These are phyloP conservation scores for Hemitrygon akajei DNA, from an alignment of 2,797 vertebrate species.

Conservation along the genomic window DNA sequence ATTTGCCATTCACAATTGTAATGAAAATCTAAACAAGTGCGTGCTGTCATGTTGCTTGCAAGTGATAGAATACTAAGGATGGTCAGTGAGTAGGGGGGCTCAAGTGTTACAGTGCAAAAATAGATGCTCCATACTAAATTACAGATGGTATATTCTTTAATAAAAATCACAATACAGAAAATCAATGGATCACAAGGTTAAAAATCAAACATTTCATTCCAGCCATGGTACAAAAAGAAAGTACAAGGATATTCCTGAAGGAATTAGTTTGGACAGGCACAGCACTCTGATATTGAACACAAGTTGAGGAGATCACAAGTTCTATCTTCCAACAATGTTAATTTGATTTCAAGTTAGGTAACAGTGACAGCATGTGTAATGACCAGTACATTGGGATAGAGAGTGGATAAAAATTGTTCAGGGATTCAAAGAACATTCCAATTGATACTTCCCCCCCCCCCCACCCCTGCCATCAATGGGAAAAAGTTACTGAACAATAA, in stretches of 20 bases:
- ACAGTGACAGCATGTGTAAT: not conserved
- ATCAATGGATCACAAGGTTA: not conserved
- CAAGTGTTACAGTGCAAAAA: not conserved
- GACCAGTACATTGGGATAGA: not conserved
- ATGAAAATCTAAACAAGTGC: not conserved
- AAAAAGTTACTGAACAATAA: not conserved
- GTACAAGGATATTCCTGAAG: not conserved
- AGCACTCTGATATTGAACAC: not conserved
- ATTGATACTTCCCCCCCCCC: not conserved
- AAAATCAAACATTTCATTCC: not conserved
- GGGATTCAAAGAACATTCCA: not conserved
- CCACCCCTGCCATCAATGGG: not conserved
- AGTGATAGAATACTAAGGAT: not conserved
- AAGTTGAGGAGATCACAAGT: not conserved
- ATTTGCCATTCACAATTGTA: too few species aligned
- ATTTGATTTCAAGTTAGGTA: not conserved
- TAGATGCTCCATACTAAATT: not conserved
- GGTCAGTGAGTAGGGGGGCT: not conserved
- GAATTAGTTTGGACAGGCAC: not conserved
- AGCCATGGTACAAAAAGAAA: not conserved
- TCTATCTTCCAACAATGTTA: not conserved
- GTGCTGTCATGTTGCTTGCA: not conserved
- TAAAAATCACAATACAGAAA: not conserved
- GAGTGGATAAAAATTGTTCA: not conserved
- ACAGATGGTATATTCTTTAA: not conserved